Base-by-base conservation (phyloP, 2,888 invertebrate species). In the Plemyria rubiginata region DNA sequence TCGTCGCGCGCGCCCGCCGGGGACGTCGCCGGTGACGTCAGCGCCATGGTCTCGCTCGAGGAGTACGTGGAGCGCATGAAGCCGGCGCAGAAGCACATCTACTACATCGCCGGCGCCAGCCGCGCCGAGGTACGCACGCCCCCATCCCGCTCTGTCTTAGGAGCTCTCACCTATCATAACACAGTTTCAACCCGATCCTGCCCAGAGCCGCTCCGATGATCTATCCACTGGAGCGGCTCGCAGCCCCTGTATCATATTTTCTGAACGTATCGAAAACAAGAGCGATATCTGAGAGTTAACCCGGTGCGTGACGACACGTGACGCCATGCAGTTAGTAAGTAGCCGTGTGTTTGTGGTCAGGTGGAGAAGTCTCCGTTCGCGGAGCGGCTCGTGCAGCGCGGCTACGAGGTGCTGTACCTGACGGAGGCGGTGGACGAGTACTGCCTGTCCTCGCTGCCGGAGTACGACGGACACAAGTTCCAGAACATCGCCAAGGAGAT, bases 401-500 rank as follows among this genome's bases (percentile, higher is more conserved):
- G 99, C 12, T 98, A 97, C 87, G 99, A 99, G 94, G 98, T 99
- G 60, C 92, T 99, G 67, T 99, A 96, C 86, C 94, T 99, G 54
- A 96, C 96, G 9, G 99, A 99, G 92, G 98, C 99, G 38, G 99
- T 99, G 52, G 99, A 99, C 92, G 99, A 99, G 90, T 99, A 99
- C 92, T 96, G 97, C 76, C 97, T 99, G 74, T 98, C 98, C 54
- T 96, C 98, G 50, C 93, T 99, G 86, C 99, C 99, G 1, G 99
- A 99, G 91, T 99, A 97, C 90, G 99, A 99, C 79, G 98, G 98
- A 58, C 98, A 99, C 93, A 99, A 99, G 91, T 99, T 99, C 97
- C 98, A 98, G 92, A 99, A 99, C 87, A 98, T 99, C 57, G 99
- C 99, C 74, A 99, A 99, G 92, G 99, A 99, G 93, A 99, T 99